A percentile compares a stretch with the other conserved stretches of the same genome.
phyloP scores from a whole-genome alignment of 1,140 invertebrate species.

The Drosophila nigromelanica region DNA sequence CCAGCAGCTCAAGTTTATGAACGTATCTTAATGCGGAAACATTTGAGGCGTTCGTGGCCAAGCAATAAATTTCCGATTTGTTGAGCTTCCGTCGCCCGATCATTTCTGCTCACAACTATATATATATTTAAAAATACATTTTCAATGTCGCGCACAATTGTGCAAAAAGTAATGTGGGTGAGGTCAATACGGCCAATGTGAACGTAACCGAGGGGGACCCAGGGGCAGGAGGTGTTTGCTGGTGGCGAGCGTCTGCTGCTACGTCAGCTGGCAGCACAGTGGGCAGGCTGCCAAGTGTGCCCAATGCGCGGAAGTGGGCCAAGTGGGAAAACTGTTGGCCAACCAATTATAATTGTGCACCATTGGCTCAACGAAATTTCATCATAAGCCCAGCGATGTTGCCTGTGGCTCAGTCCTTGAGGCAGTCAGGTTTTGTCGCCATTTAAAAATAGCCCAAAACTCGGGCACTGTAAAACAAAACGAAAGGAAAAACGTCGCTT shows the following conservation, averaged over 20 bases:
- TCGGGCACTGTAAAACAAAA: slow-evolving; percentile 10
- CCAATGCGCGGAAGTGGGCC: slow-evolving; percentile 65
- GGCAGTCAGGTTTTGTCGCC: not conserved
- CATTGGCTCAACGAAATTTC: slow-evolving; percentile 24
- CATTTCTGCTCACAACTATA: slow-evolving; percentile 9
- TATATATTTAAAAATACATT: slow-evolving; percentile 54
- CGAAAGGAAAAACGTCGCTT: slow-evolving; percentile 24
- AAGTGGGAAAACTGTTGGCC: slow-evolving; percentile 29
- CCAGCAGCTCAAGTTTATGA: not conserved
- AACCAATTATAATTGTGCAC: slow-evolving; percentile 47
- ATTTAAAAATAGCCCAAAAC: slow-evolving; percentile 13
- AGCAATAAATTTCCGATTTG: slow-evolving; percentile 42
- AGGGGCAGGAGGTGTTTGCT: not conserved
- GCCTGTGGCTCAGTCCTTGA: not conserved
- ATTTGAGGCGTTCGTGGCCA: slow-evolving; percentile 18
- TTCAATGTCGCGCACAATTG: slow-evolving; percentile 58
- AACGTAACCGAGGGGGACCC: not conserved
- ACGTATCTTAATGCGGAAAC: slow-evolving; percentile 22
- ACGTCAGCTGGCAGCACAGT: slow-evolving; percentile 72
- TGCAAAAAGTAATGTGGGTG: slow-evolving; percentile 66
- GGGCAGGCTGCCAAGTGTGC: slow-evolving; percentile 65
- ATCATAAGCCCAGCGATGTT: slow-evolving; percentile 20
- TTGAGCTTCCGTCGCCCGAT: slow-evolving; percentile 13
- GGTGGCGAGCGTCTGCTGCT: slow-evolving; percentile 9
- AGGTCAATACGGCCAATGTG: slow-evolving; percentile 61